phyloP scores from a whole-genome alignment of 2,113 vertebrate genomes.

The Sitta europaea region DNA sequence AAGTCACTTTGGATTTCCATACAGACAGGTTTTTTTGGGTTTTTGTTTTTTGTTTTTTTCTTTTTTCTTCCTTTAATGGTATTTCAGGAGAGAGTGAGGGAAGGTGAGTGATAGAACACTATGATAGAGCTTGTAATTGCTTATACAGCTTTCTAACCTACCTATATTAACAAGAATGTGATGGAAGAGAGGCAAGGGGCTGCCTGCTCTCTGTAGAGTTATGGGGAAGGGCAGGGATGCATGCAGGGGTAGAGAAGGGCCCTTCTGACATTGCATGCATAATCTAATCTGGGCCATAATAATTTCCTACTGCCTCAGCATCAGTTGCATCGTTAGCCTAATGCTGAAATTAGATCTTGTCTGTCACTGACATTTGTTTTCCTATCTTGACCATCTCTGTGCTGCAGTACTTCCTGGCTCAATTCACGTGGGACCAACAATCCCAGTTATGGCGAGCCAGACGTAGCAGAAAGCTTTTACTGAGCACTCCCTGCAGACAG shows the following conservation, averaged over 20 bases:
- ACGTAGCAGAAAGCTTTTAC: slow-evolving; percentile 34
- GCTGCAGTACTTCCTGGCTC: slow-evolving; percentile 8
- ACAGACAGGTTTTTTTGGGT: background rate
- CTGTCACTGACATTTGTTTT: background rate
- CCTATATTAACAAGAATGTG: background rate
- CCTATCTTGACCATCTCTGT: background rate
- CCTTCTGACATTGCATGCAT: background rate
- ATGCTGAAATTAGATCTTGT: slow-evolving; percentile 31
- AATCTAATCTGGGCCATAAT: background rate
- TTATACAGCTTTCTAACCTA: background rate
- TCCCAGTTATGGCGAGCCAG: slow-evolving; percentile 8
- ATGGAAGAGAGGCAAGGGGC: background rate
- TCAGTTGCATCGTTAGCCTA: background rate
- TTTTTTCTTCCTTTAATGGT: background rate
- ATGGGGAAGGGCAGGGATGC: background rate
- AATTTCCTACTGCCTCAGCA: slow-evolving; percentile 14
- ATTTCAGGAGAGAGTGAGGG: background rate
- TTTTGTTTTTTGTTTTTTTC: background rate
- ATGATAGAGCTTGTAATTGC: background rate
- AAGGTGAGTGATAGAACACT: background rate
- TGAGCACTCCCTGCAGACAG: slow-evolving; percentile 43
- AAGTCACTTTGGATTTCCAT: background rate
- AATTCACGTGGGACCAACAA: slow-evolving; percentile 1
- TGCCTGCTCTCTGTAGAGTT: background rate
- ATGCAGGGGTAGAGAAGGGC: background rate